phyloP scores from a whole-genome alignment of 2,888 invertebrate genomes.

The Caenorhabditis imperialis region DNA sequence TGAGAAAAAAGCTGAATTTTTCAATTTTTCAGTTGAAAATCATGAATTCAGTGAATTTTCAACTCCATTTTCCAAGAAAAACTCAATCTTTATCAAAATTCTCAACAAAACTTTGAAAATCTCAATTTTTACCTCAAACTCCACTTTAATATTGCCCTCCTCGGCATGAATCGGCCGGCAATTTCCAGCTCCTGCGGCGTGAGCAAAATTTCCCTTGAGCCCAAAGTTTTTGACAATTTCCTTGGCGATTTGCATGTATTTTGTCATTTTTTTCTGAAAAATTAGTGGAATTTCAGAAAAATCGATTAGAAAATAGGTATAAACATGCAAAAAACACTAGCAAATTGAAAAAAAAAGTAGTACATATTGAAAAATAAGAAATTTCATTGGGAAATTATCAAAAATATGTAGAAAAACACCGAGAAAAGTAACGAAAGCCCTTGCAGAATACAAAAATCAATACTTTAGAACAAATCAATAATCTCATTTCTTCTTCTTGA shows the following conservation, averaged over 20 bases:
- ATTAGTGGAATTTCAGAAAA: not conserved
- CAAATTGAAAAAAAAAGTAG: not conserved
- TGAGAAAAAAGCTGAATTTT: too few relatives aligned
- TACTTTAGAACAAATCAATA: not conserved
- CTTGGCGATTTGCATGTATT: slow-evolving; percentile 42
- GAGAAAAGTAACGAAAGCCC: slow-evolving; percentile 9
- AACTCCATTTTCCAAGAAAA: too few relatives aligned
- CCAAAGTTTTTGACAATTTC: slow-evolving; percentile 34
- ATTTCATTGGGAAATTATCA: too few relatives aligned
- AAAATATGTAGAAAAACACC: not conserved
- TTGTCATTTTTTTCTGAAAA: slow-evolving; percentile 5
- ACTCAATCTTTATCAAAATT: too few relatives aligned
- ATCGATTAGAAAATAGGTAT: not conserved
- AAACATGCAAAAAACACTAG: not conserved
- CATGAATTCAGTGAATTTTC: too few relatives aligned
- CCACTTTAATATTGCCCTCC: slow-evolving; percentile 69
- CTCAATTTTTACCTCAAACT: slow-evolving; percentile 68
- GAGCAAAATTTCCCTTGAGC: slow-evolving; percentile 17
- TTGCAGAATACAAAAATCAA: not conserved
- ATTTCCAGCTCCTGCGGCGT: slow-evolving; percentile 28
- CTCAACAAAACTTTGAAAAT: too few relatives aligned
- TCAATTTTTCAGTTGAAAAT: too few relatives aligned
- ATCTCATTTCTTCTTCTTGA: slow-evolving; percentile 71
- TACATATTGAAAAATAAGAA: too few relatives aligned
- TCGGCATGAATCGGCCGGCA: slow-evolving; percentile 62